Base-by-base conservation (phyloP, 2,888 invertebrate species). In the Xanthorhoe designata region DNA sequence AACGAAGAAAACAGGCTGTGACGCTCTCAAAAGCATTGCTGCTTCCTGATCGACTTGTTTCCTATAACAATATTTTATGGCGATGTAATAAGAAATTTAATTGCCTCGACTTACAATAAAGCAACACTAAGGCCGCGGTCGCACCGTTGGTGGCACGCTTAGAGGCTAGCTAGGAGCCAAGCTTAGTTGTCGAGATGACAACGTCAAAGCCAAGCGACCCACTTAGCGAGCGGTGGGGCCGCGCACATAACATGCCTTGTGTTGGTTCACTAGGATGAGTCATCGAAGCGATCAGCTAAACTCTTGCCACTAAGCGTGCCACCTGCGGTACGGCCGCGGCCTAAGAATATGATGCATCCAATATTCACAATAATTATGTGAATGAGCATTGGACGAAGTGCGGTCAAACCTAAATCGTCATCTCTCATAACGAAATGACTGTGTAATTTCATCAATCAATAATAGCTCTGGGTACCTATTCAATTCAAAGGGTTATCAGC, bases 11-110 rank as follows among this genome's bases (percentile, higher is more conserved):
- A 77, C 63, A 73, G 61, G 52, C 65, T 49, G 49, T 68, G 52
- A 59, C 55, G 61, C 61, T 58, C 59, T 61, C 59, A 73, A 72
- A 72, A 75, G 49, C 35, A 17, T 9, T 63, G 58, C 24, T 42
- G 68, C 70, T 74, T 75, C 73, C 72, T 76, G 71, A 71, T 77
- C 70, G 68, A 57, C 58, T 73, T 61, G 59, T 49, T 60, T 56
- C 55, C 57, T 62, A 50, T 32, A 6, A 42, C 63, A 38, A 47
- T 35, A 32, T 32, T 47, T 17, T 7, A 47, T 15, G n/a, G n/a
- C 45, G 45, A 35, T 42, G 3, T 17, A 17, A 17, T 17, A 8
- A 47, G 13, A 7, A 47, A 7, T 17, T 47, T 47, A 17, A 47
- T 17, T 17, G 7, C 17, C 17, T 5, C 15, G 45, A 45, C 45